These are phyloP conservation scores for Mythimna vitellina DNA, from an alignment of 2,888 invertebrate species.

Conservation along the genomic window DNA sequence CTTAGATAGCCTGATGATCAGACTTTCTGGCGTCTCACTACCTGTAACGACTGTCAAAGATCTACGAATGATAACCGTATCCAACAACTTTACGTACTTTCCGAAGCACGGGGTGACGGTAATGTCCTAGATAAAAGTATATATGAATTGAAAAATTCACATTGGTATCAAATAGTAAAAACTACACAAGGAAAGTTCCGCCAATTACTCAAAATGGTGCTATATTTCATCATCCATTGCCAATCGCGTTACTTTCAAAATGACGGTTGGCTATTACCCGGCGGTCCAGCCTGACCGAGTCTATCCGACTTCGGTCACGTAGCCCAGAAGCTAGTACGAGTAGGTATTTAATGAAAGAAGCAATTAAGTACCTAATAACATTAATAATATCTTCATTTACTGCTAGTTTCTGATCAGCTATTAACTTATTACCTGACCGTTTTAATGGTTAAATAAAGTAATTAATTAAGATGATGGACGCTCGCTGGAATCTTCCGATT, in stretches of 20 bases:
- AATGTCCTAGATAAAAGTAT: no score
- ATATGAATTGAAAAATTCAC: neutral
- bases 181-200: slow-evolving; percentile 3
- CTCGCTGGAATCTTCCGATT: slow-evolving; percentile 4
- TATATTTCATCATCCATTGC: slow-evolving; percentile 38
- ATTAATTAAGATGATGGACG: neutral
- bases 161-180: neutral
- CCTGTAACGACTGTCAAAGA: no score
- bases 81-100: no score
- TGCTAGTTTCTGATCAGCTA: slow-evolving; percentile 14
- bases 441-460: slow-evolving; percentile 11
- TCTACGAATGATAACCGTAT: no score
- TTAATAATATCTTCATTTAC: slow-evolving; percentile 10
- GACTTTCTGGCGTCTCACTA: no score
- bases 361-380: slow-evolving; percentile 18
- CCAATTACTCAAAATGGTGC: slow-evolving; percentile 15
- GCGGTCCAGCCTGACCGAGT: neutral
- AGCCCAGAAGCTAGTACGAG: slow-evolving; percentile 1
- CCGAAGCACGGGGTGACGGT: no score
- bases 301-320: slow-evolving; percentile 45
- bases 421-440: slow-evolving; percentile 8
- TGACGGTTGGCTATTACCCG: neutral
- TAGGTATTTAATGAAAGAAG: slow-evolving; percentile 26
- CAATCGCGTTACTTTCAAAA: slow-evolving; percentile 33
- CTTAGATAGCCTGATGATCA: no score